phyloP scores from a whole-genome alignment of 2,888 invertebrate species.

The Pterostichus madidus region DNA sequence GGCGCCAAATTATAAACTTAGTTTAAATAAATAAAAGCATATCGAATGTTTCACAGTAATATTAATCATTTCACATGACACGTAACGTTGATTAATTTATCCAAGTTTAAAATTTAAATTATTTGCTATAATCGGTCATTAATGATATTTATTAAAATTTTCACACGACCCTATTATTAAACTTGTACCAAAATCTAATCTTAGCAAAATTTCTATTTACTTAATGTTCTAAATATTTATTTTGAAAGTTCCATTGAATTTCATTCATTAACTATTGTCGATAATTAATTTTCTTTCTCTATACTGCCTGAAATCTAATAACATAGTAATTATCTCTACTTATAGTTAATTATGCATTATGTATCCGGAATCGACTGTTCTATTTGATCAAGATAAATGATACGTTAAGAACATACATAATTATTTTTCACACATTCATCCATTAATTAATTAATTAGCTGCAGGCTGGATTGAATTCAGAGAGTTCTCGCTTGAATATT shows the following conservation, averaged over 20 bases:
- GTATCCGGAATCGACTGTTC: slow-evolving; percentile 26
- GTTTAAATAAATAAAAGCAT: too few species aligned
- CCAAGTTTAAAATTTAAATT: too few species aligned
- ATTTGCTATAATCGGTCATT: too few species aligned
- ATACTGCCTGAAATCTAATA: slow-evolving; percentile 3
- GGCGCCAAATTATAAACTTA: too few species aligned
- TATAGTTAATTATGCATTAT: slow-evolving; percentile 8
- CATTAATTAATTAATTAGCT: slow-evolving; percentile 11
- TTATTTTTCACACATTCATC: background rate
- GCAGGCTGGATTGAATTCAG: background rate
- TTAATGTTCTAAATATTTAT: slow-evolving; percentile 20
- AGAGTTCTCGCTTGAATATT: too few species aligned
- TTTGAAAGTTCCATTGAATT: slow-evolving; percentile 11
- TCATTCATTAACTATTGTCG: slow-evolving; percentile 18
- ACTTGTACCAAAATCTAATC: too few species aligned
- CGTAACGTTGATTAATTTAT: too few species aligned
- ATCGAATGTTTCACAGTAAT: too few species aligned
- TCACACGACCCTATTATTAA: too few species aligned
- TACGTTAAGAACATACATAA: slow-evolving; percentile 1
- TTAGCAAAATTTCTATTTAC: background rate
- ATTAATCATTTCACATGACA: too few species aligned
- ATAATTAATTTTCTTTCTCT: slow-evolving; percentile 25
- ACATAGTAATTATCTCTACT: slow-evolving; percentile 25
- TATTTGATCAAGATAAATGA: slow-evolving; percentile 29
- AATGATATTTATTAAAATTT: too few species aligned